phyloP scores from a whole-genome alignment of 1,140 invertebrate genomes.

The Diachasma alloeum region DNA sequence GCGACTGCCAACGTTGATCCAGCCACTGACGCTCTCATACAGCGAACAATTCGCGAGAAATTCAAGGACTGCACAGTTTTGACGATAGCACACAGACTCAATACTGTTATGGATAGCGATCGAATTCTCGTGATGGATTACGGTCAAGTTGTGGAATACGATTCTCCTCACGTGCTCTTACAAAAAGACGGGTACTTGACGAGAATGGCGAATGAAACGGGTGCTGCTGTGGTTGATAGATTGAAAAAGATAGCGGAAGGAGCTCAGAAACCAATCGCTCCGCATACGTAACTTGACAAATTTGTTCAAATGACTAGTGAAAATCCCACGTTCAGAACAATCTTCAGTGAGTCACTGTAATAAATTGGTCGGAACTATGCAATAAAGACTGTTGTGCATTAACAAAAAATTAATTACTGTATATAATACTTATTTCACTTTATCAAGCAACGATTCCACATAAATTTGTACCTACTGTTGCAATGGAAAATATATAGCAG shows the following conservation, averaged over 20 bases:
- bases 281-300: no score
- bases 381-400: no score
- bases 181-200: slow-evolving; percentile 59
- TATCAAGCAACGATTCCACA: no score
- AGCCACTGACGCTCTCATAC: slow-evolving; percentile 72
- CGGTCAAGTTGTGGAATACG: slow-evolving; percentile 66
- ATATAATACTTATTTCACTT: no score
- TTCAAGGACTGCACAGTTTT: slow-evolving; percentile 73
- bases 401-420: no score
- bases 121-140: slow-evolving; percentile 62
- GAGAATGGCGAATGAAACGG: slow-evolving; percentile 64
- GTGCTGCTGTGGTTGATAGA: slow-evolving; percentile 52
- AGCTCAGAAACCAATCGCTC: slow-evolving; percentile 18
- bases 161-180: slow-evolving; percentile 68
- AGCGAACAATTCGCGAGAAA: slow-evolving; percentile 69
- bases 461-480: no score
- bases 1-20: slow-evolving; percentile 79
- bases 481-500: no score
- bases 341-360: no score
- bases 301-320: no score
- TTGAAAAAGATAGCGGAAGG: slow-evolving; percentile 59
- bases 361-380: no score
- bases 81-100: slow-evolving; percentile 69
- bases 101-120: slow-evolving; percentile 68
- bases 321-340: no score